Conservation (phyloP, 2,797 vertebrate genomes). For the Ceyx erithaca region DNA sequence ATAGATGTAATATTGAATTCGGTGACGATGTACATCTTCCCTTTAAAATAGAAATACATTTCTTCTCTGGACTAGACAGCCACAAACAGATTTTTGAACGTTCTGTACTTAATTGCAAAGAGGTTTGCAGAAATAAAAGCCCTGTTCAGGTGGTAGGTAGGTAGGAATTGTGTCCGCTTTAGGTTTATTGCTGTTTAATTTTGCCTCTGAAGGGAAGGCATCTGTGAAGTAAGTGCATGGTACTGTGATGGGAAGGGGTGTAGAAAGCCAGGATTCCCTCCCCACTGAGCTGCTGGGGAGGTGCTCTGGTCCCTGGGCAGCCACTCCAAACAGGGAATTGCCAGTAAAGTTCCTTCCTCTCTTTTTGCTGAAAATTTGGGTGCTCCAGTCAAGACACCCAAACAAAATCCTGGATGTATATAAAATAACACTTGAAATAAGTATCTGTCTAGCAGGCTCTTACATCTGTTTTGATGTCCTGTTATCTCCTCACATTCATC, state of each 20-base stretch:
- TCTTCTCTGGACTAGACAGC: neutral
- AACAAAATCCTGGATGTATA: neutral
- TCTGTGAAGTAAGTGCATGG: neutral
- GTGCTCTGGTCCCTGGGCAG: neutral
- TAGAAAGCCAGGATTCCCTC: neutral
- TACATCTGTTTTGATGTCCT: neutral
- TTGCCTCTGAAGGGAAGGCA: neutral
- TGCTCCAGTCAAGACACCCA: neutral
- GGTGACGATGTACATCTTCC: slow-evolving; percentile 44
- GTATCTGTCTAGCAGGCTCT: neutral
- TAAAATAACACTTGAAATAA: neutral
- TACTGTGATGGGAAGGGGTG: neutral
- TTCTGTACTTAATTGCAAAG: neutral
- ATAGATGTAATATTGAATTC: slow-evolving; percentile 53
- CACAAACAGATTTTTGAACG: slow-evolving; percentile 12
- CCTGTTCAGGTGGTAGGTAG: neutral
- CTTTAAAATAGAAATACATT: slow-evolving; percentile 48
- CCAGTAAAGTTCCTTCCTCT: neutral
- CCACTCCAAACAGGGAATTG: neutral
- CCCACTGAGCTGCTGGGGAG: neutral
- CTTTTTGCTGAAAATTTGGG: neutral
- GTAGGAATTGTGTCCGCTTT: neutral
- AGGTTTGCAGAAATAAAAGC: neutral
- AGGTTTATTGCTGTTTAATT: slow-evolving; percentile 2
- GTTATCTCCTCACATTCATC: neutral